These are phyloP conservation scores for Takifugu flavidus DNA, from an alignment of 2,113 vertebrate genomes.

Conservation along the genomic window DNA sequence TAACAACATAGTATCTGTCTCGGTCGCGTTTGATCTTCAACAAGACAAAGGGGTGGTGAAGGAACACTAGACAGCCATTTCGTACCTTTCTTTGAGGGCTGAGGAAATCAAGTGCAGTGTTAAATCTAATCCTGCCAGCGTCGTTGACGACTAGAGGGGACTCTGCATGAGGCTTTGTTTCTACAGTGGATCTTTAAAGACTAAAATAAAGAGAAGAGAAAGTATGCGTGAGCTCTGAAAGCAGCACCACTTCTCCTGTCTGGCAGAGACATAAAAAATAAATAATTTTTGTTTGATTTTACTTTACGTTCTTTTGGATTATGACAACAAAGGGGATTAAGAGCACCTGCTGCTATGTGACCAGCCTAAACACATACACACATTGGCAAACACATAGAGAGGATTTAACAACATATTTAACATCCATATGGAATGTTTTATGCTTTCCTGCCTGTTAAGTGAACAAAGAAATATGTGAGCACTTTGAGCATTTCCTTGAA, in stretches of 20 bases:
- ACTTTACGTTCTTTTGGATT: slow-evolving; percentile 32
- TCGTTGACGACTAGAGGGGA: slow-evolving; percentile 54
- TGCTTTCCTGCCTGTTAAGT: neutral
- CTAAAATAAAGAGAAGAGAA: slow-evolving; percentile 26
- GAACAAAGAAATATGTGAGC: too few species aligned
- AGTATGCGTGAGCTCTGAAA: slow-evolving; percentile 35
- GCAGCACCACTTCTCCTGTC: slow-evolving; percentile 16
- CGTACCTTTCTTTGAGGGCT: slow-evolving; percentile 47
- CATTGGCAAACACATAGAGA: neutral
- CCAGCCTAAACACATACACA: neutral
- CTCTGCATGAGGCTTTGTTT: slow-evolving; percentile 63
- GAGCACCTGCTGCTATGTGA: slow-evolving; percentile 30
- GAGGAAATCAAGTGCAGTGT: slow-evolving; percentile 55
- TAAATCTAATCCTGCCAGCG: slow-evolving; percentile 63
- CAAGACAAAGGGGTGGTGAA: slow-evolving; percentile 42
- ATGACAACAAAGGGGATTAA: slow-evolving; percentile 12
- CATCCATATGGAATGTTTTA: neutral
- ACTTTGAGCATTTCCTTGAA: too few species aligned
- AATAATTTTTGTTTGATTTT: slow-evolving; percentile 40
- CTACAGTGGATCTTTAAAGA: slow-evolving; percentile 48
- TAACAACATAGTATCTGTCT: slow-evolving; percentile 47
- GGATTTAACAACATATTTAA: neutral
- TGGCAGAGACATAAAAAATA: slow-evolving; percentile 26
- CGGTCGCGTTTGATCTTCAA: slow-evolving; percentile 48
- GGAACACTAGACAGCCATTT: slow-evolving; percentile 42